Percentiles rank a stretch among this genome's conserved stretches.
These are phyloP conservation scores for Syritta pipiens DNA, from an alignment of 2,888 invertebrate genomes.

Conservation along the genomic window DNA sequence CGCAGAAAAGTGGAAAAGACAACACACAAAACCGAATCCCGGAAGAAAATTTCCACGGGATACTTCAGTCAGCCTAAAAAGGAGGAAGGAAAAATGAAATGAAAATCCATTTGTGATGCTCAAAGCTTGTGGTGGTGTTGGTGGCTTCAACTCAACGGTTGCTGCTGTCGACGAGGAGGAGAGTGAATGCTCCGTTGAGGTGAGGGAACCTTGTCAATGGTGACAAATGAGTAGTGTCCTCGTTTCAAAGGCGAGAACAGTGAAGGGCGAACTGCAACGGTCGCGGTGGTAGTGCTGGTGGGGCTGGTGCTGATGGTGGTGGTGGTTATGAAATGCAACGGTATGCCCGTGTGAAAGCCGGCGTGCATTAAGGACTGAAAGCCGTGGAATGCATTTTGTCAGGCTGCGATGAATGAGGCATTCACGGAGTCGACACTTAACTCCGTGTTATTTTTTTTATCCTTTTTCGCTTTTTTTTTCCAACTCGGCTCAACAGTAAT, in stretches of 20 bases:
- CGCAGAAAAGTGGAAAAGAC: neutral
- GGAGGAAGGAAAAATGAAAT: constrained; percentile 9
- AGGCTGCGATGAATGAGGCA: constrained; percentile 8
- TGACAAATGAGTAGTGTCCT: constrained; percentile 61
- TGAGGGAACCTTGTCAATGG: constrained; percentile 64
- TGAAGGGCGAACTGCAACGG: too few species aligned
- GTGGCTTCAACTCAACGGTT: neutral
- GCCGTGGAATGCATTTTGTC: constrained; percentile 37
- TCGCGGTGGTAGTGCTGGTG: too few species aligned
- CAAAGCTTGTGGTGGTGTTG: constrained; percentile 47
- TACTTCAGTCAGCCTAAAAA: neutral
- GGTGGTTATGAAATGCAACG: constrained; percentile 27
- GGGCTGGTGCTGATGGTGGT: too few species aligned
- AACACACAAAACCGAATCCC: constrained; percentile 31
- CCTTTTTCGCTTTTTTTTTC: too few species aligned
- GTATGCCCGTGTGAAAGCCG: constrained; percentile 1
- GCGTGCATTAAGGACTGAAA: constrained; percentile 43
- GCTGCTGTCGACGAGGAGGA: too few species aligned
- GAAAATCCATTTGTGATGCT: constrained; percentile 50
- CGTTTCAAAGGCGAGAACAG: constrained; percentile 33
- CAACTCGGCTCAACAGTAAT: neutral
- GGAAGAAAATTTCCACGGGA: constrained; percentile 44
- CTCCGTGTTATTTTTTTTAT: too few species aligned
- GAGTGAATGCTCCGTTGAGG: constrained; percentile 38
- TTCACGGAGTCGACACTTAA: too few species aligned